A percentile compares a stretch with the other conserved stretches of the same genome.
These are phyloP conservation scores for Drosophila nr. medialis DNA, from an alignment of 2,888 invertebrate species.

Conservation along the genomic window DNA sequence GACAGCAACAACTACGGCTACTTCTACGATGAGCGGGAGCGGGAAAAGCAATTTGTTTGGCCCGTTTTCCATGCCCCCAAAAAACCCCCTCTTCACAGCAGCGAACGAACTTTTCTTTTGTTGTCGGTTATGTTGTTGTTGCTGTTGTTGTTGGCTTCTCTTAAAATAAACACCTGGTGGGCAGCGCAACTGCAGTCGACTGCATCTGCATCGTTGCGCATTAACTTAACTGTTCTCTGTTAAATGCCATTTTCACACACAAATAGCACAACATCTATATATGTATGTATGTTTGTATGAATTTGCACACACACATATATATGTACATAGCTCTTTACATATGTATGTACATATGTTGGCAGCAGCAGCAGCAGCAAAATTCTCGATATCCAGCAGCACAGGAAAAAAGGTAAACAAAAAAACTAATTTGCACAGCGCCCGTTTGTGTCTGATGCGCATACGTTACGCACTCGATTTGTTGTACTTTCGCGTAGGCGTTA, in stretches of 20 bases:
- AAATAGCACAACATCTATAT: constrained; percentile 32
- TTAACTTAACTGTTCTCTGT: constrained; percentile 54
- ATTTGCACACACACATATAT: constrained; percentile 37
- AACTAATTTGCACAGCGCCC: constrained; percentile 25
- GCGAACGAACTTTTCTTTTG: constrained; percentile 22
- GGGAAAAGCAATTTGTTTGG: constrained; percentile 53
- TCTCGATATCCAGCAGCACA: constrained; percentile 53
- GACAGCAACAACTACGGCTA: constrained; percentile 55
- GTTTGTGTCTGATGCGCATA: constrained; percentile 18
- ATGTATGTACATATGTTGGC: constrained; percentile 37
- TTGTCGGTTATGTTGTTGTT: constrained; percentile 1
- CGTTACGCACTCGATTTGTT: constrained; percentile 16
- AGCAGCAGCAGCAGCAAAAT: constrained; percentile 30
- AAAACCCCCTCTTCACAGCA: background rate
- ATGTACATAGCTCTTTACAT: constrained; percentile 42
- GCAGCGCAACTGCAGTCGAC: constrained; percentile 46
- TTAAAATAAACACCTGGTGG: constrained; percentile 58
- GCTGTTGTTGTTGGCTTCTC: constrained; percentile 14
- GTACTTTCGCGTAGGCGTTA: constrained; percentile 28
- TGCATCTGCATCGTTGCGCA: constrained; percentile 59
- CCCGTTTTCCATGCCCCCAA: constrained; percentile 52
- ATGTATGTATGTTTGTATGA: constrained; percentile 11
- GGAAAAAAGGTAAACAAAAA: constrained; percentile 60
- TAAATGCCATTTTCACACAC: constrained; percentile 58
- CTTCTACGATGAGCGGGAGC: constrained; percentile 42